Evolutionary conservation across 2,797 vertebrate genomes (phyloP).

Genomic region (Anguilla marmorata): DNA sequence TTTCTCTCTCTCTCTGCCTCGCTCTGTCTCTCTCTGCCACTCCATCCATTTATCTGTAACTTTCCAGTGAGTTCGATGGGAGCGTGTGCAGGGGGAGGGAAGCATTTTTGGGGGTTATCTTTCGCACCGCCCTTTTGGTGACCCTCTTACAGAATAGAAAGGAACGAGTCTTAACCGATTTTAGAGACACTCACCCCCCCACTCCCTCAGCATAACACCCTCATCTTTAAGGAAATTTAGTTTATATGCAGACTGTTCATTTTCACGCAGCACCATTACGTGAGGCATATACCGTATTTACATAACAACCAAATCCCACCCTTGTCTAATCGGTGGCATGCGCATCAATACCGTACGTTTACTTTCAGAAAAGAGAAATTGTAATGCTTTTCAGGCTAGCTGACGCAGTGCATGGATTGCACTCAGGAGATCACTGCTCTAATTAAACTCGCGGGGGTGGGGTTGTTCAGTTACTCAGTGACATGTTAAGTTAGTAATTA

Average conservation of each 20-base stretch:
- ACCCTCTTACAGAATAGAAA: not conserved
- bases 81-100: not conserved
- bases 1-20: not conserved
- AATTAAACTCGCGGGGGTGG: not conserved
- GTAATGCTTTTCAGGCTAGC: not conserved
- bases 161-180: not conserved
- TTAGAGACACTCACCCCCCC: not conserved
- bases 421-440: not conserved
- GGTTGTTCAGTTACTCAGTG: not conserved
- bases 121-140: not conserved
- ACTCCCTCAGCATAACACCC: not conserved
- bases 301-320: not conserved
- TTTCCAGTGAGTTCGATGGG: not conserved
- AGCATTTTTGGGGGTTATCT: not conserved
- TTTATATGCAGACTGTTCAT: not conserved
- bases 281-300: not conserved
- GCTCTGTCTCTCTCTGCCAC: not conserved
- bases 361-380: not conserved
- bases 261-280: not conserved
- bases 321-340: not conserved
- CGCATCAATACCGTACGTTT: not conserved
- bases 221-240: not conserved
- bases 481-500: slow-evolving; percentile 1
- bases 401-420: not conserved
- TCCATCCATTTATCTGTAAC: not conserved